Conservation (phyloP, 2,113 vertebrate species). For the Centropristis striata region DNA sequence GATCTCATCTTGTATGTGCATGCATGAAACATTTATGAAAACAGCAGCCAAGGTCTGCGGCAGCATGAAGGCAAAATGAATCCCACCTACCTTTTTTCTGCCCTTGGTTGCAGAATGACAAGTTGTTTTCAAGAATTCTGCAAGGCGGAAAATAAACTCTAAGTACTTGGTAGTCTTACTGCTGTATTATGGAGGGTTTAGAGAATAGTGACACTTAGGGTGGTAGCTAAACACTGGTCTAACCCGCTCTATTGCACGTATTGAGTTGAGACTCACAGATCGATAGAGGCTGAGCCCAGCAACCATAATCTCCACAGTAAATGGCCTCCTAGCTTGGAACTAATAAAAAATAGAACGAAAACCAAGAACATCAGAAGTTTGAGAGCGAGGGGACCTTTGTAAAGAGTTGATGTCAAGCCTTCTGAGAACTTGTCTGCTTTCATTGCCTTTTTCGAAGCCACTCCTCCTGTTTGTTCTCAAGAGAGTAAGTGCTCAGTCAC, state of each 20-base stretch:
- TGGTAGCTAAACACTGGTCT: slow-evolving; percentile 52
- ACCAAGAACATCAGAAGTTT: slow-evolving; percentile 38
- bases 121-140: slow-evolving; percentile 30
- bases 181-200: slow-evolving; percentile 29
- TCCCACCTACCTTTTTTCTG: not conserved
- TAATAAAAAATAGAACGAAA: slow-evolving; percentile 63
- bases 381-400: slow-evolving; percentile 6
- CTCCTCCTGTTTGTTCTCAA: not conserved
- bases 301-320: slow-evolving; percentile 76
- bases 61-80: slow-evolving; percentile 20
- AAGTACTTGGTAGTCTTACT: slow-evolving; percentile 3
- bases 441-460: slow-evolving; percentile 20
- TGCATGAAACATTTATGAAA: slow-evolving; percentile 51
- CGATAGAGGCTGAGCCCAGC: slow-evolving; percentile 60
- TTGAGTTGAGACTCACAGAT: slow-evolving; percentile 63
- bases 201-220: slow-evolving; percentile 32
- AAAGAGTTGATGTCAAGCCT: slow-evolving; percentile 19
- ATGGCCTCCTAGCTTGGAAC: slow-evolving; percentile 49
- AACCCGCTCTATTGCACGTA: slow-evolving; percentile 50
- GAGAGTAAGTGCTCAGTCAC: slow-evolving; percentile 17
- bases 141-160: slow-evolving; percentile 35
- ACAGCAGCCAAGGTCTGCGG: slow-evolving; percentile 18
- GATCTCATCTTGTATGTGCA: slow-evolving; percentile 41
- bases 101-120: slow-evolving; percentile 17
- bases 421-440: slow-evolving; percentile 38